These are phyloP conservation scores for Drosophila flavopinicola DNA, from an alignment of 2,888 invertebrate genomes.

Conservation along the genomic window DNA sequence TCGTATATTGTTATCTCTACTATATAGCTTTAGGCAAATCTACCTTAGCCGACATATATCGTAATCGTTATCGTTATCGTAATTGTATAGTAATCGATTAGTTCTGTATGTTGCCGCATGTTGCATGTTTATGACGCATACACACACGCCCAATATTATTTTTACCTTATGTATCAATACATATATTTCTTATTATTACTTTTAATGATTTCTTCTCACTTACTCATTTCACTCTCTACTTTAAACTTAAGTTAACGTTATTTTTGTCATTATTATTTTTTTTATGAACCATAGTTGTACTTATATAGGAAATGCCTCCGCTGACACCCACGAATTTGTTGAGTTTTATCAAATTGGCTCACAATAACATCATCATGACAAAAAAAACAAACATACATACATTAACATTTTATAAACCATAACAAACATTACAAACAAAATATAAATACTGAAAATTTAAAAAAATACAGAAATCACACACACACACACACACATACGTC, in stretches of 20 bases:
- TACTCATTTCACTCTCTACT: slow-evolving; percentile 25
- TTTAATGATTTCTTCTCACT: slow-evolving; percentile 38
- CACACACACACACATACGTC: not conserved
- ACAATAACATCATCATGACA: slow-evolving; percentile 18
- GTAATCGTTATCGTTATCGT: slow-evolving; percentile 39
- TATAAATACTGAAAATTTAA: not conserved
- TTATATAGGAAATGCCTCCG: slow-evolving; percentile 76
- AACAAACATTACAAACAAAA: not conserved
- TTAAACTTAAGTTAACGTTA: slow-evolving; percentile 48
- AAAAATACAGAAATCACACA: not conserved
- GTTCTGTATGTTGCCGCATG: slow-evolving; percentile 79
- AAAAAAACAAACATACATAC: slow-evolving; percentile 3
- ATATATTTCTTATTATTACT: slow-evolving; percentile 40
- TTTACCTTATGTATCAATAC: slow-evolving; percentile 36
- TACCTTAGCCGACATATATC: slow-evolving; percentile 43
- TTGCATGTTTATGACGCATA: slow-evolving; percentile 78
- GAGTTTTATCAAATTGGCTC: slow-evolving; percentile 57
- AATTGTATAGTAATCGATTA: slow-evolving; percentile 42
- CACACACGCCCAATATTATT: slow-evolving; percentile 48
- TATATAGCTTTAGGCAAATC: slow-evolving; percentile 61
- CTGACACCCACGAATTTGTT: slow-evolving; percentile 56
- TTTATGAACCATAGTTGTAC: slow-evolving; percentile 35
- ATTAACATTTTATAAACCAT: slow-evolving; percentile 3
- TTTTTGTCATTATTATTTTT: slow-evolving; percentile 13
- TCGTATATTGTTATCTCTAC: slow-evolving; percentile 39